A percentile compares a stretch with the other conserved stretches of the same genome.
Conservation (phyloP, 2,797 vertebrate species). For the Gallinago solitaria region DNA sequence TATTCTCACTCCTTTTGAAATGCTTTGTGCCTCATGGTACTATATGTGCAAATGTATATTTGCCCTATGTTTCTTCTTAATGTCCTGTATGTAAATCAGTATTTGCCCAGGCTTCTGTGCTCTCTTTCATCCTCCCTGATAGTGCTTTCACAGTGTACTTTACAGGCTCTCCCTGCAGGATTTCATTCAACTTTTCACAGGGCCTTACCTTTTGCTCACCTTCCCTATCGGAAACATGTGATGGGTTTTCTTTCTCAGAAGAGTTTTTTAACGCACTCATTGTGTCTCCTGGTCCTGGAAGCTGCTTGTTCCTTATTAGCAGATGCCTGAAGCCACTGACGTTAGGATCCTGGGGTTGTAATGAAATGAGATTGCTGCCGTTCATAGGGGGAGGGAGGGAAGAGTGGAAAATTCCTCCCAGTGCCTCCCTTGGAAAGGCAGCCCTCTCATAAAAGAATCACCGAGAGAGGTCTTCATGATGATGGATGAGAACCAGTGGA, state of each 20-base stretch:
- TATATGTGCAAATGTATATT: neutral
- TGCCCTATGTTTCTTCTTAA: neutral
- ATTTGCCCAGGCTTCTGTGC: neutral
- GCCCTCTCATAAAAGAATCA: neutral
- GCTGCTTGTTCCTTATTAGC: neutral
- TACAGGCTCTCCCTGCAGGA: neutral
- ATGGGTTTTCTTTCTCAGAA: neutral
- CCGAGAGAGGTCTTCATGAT: neutral
- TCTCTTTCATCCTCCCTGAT: neutral
- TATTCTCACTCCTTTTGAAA: neutral
- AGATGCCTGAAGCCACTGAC: neutral
- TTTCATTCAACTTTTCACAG: neutral
- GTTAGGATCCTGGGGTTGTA: neutral
- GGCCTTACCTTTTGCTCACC: neutral
- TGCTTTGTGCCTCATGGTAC: neutral
- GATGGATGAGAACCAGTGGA: neutral
- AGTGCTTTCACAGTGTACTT: neutral
- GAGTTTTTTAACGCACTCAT: neutral
- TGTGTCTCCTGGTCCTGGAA: neutral
- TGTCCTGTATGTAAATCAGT: neutral
- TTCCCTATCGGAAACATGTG: neutral
- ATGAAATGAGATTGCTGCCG: neutral
- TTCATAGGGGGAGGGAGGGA: neutral
- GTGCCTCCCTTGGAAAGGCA: neutral
- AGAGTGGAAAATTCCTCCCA: neutral